These are phyloP conservation scores for Otocyon megalotis DNA, from an alignment of 2,113 vertebrate species.

Conservation along the genomic window DNA sequence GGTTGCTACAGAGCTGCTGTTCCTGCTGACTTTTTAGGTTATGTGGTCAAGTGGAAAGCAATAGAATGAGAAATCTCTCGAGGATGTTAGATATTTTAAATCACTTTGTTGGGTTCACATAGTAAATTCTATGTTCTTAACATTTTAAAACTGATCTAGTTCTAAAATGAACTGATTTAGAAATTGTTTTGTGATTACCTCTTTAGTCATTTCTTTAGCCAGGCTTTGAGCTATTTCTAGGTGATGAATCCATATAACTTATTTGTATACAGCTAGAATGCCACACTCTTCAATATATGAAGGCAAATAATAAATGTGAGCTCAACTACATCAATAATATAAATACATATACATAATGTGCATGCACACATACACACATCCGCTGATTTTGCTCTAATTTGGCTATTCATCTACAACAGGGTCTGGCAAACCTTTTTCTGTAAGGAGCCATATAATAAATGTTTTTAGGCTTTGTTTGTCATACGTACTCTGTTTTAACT, in stretches of 20 bases:
- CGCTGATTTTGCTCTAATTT: conserved; percentile 47
- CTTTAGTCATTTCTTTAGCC: conserved; percentile 5
- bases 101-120: neutral
- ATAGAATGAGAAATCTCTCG: neutral
- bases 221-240: neutral
- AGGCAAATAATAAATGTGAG: conserved; percentile 11
- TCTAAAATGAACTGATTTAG: no score
- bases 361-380: neutral
- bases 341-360: neutral
- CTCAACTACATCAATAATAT: neutral
- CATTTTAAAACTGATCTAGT: neutral
- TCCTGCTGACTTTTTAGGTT: conserved; percentile 40
- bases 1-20: neutral
- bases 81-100: conserved; percentile 6
- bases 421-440: neutral
- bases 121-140: neutral
- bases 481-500: neutral
- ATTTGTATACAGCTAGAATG: neutral
- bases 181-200: neutral
- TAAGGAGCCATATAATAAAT: neutral
- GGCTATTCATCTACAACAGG: neutral
- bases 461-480: conserved; percentile 14
- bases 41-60: neutral
- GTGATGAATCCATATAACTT: neutral
- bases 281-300: neutral